Base-by-base conservation (phyloP, 2,113 vertebrate genomes). In the Xerus inauris region DNA sequence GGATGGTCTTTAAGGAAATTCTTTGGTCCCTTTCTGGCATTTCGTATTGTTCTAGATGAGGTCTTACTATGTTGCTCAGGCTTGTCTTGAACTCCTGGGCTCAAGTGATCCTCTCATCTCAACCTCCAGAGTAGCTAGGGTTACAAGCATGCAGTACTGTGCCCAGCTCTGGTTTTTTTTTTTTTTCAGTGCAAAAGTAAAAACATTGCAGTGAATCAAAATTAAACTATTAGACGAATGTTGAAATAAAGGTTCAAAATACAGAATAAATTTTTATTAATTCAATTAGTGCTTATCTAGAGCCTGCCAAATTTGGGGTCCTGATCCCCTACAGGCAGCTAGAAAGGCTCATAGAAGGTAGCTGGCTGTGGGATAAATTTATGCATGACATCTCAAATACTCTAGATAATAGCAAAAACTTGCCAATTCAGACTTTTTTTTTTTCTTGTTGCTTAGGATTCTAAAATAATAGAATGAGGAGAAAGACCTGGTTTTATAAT, bases 401-500 rank as follows among this genome's bases (percentile, higher is more conserved):
- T 71, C 59, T 32, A 94, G 89, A 79, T 91, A 80, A 71, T 54
- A 71, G 42, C 67, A 77, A 84, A 89, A 92, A 67, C 26, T 38
- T 76, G 75, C 93, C 92, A 93, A 35, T 76, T 94, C 89, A 89
- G 64, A 71, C 92, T 12, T 71, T 79, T 42, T 47, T 77, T 45
- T 42, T 49, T 79, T 40, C 45, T 96, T 94, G 91, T 96, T 96
- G 92, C 89, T 91, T 97, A 89, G 79, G 91, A 93, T 91, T 95
- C 17, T 75, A 80, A 89, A 95, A 79, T 96, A 95, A 94, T 94
- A 57, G 93, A 86, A 75, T n/a, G 77, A 95, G 35, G 87, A 91
- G 76, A 92, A 97, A 83, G 69, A 73, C 54, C 77, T 97, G 89
- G n/a, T 89, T 95, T 97, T 96, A 85, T 95, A 76, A 87, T 91